A percentile compares a stretch with the other conserved stretches of the same genome.
Evolutionary conservation across 2,113 vertebrate species (phyloP).

Genomic region (Nansenia antarctica): DNA sequence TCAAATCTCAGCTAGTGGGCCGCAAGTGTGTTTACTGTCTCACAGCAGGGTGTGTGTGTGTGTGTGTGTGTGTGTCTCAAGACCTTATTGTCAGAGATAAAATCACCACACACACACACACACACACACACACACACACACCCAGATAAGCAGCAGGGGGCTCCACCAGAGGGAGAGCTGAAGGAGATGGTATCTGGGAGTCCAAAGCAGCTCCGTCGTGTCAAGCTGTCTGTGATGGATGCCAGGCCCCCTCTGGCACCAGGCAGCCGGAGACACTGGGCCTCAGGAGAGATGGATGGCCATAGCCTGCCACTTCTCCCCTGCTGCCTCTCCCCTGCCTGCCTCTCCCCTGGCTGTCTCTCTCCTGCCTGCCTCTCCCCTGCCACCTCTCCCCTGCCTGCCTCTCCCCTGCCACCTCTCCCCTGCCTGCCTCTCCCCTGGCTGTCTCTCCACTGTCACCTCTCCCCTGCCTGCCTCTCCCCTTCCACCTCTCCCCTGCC

Average conservation of each 20-base stretch:
- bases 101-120: neutral
- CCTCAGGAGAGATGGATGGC: constrained; percentile 25
- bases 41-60: neutral
- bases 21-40: neutral
- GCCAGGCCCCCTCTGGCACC: constrained; percentile 35
- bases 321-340: no score
- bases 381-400: no score
- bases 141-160: neutral
- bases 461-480: no score
- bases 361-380: no score
- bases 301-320: neutral
- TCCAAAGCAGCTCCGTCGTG: constrained; percentile 20
- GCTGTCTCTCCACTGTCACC: no score
- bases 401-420: no score
- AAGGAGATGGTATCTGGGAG: no score
- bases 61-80: neutral
- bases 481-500: no score
- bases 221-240: constrained; percentile 32
- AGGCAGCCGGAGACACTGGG: constrained; percentile 29
- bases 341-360: no score
- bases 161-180: neutral
- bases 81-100: neutral
- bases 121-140: constrained; percentile 1
- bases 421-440: no score
- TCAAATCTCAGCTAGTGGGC: constrained; percentile 5